Evolutionary conservation across 2,888 invertebrate species (phyloP).

Genomic region (Mamestra brassicae): DNA sequence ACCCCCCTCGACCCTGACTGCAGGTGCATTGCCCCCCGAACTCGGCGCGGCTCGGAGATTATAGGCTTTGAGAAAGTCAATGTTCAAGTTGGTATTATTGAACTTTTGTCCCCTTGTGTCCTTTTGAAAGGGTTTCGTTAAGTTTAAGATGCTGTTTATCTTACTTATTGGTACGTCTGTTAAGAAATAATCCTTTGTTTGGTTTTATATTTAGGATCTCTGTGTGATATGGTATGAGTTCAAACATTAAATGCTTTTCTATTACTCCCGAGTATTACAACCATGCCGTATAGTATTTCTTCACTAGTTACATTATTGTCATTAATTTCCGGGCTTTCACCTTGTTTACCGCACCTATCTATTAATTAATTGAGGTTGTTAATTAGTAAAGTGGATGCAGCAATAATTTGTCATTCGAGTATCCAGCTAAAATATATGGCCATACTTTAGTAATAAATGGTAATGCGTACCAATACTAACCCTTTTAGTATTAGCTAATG

Average conservation of each 20-base stretch:
- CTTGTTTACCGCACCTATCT: constrained; percentile 42
- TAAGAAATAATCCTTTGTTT: constrained; percentile 39
- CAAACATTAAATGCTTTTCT: constrained; percentile 1
- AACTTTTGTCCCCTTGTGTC: constrained; percentile 51
- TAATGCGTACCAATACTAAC: constrained; percentile 27
- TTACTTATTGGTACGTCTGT: constrained; percentile 23
- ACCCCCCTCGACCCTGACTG: constrained; percentile 54
- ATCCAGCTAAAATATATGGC: constrained; percentile 35
- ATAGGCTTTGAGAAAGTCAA: constrained; percentile 55
- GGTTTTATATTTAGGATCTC: constrained; percentile 16
- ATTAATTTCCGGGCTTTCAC: constrained; percentile 41
- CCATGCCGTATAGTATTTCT: constrained; percentile 16
- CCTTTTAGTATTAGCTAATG: constrained; percentile 32
- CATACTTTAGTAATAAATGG: constrained; percentile 53
- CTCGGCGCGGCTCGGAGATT: constrained; percentile 65
- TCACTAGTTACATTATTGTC: constrained; percentile 21
- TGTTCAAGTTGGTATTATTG: constrained; percentile 53
- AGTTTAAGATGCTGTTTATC: constrained; percentile 30
- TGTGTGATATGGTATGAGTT: constrained; percentile 8
- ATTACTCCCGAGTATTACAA: background rate
- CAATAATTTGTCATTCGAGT: constrained; percentile 51
- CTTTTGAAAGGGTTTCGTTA: constrained; percentile 28
- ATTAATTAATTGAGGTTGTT: constrained; percentile 38
- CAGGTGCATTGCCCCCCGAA: constrained; percentile 81
- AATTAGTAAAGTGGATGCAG: constrained; percentile 53